Evolutionary conservation across 2,113 vertebrate species (phyloP), one percentile per base, ranked within the genome.

Genomic region (Chaetura pelagica): DNA sequence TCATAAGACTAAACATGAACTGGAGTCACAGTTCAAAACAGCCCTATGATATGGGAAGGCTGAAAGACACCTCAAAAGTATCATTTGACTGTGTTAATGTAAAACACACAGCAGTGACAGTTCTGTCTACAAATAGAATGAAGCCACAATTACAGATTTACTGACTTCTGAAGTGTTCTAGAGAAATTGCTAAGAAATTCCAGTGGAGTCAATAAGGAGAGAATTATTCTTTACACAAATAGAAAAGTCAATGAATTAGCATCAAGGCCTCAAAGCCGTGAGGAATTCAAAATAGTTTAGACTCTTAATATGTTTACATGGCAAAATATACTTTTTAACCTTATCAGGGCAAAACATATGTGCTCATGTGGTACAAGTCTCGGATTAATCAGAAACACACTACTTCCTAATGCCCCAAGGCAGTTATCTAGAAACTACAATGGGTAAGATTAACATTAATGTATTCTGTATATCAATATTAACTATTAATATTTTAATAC

Each of bases 321-420:
- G 80, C 92, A 96, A 96, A 96, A 97, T 44, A 95, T 77, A 94
- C 81, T 96, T 97, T 94, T 96, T 86, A 55, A 95, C 84, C 87
- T 98, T 98, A 98, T 98, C 97, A 97, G 95, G 92, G 79, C 85
- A 89, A 77, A 30, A 58, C 96, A 98, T 82, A 90, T 96, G 93
- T 96, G 57, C 72, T 75, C 13, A n/a, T 92, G 62, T 87, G 42
- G 54, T 95, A 57, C 46, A 23, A 82, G 24, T 78, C 66, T 67
- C 94, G 94, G 92, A 96, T 97, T 98, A 97, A 95, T 90, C 85
- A 96, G 57, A 96, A 97, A 80, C 54, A 74, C 8, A 30, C 17
- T 69, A 63, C 94, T 97, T 58, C 22, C 72, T 96, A 75, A 68
- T 88, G 64, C 30, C 81, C 85, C 52, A 93, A 95, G 83, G 94